These are phyloP conservation scores for Conus ventricosus DNA, from an alignment of 1,140 invertebrate genomes.

Conservation along the genomic window DNA sequence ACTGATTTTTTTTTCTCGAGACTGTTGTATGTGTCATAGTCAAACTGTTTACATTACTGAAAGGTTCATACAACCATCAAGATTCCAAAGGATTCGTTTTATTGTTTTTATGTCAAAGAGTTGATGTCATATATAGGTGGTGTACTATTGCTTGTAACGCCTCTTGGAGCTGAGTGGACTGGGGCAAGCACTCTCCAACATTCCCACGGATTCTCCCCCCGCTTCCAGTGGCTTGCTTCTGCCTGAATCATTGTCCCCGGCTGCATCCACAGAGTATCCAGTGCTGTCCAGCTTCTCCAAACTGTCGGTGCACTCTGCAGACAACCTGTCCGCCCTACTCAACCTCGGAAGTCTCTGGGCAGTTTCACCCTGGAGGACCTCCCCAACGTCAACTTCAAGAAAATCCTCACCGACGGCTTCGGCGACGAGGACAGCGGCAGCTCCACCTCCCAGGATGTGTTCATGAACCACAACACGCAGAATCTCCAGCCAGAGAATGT, in stretches of 20 bases:
- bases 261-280: not conserved
- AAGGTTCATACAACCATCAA: too few species aligned
- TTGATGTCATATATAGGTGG: conserved; percentile 13
- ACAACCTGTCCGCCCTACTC: not conserved
- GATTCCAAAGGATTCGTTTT: too few species aligned
- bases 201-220: not conserved
- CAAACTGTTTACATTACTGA: too few species aligned
- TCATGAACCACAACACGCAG: not conserved
- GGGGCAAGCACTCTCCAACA: conserved; percentile 48
- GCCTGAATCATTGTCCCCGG: not conserved
- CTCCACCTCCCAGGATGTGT: not conserved
- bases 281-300: not conserved
- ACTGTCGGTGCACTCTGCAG: not conserved
- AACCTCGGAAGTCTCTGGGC: too few species aligned
- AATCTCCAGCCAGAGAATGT: not conserved
- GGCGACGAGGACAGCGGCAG: not conserved
- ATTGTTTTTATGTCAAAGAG: too few species aligned
- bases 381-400: conserved; percentile 17
- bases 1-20: too few species aligned
- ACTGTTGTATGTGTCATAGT: too few species aligned
- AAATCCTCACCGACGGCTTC: not conserved
- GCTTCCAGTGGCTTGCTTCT: too few species aligned
- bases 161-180: conserved; percentile 77
- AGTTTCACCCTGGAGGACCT: conserved; percentile 28
- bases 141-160: conserved; percentile 86